phyloP scores from a whole-genome alignment of 2,888 invertebrate species.

The Euspilapteryx auroguttella region DNA sequence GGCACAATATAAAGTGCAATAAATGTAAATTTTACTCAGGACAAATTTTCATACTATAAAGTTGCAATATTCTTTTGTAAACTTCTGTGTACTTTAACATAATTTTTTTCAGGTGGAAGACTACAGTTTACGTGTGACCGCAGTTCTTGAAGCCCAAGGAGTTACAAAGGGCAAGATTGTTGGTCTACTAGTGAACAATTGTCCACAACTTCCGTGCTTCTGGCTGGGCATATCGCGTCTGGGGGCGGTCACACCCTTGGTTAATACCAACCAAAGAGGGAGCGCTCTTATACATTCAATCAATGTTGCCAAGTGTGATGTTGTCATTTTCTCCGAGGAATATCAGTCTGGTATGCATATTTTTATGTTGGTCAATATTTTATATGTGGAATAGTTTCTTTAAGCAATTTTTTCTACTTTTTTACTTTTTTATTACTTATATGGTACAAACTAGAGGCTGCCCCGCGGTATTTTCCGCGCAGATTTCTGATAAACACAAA shows the following conservation, averaged over 20 bases:
- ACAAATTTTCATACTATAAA: too few species aligned
- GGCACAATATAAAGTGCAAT: too few species aligned
- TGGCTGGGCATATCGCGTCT: slow-evolving; percentile 94
- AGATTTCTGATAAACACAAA: too few species aligned
- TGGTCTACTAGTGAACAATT: slow-evolving; percentile 87
- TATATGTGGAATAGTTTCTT: too few species aligned
- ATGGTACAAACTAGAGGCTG: too few species aligned
- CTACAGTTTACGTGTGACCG: slow-evolving; percentile 82
- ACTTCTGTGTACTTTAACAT: too few species aligned
- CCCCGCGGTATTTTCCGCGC: too few species aligned
- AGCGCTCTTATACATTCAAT: slow-evolving; percentile 87
- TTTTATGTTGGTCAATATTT: slow-evolving; percentile 4
- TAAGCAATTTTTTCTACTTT: too few species aligned
- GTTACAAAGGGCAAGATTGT: slow-evolving; percentile 86
- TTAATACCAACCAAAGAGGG: slow-evolving; percentile 90
- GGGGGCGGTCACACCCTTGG: slow-evolving; percentile 83
- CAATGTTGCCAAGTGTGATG: slow-evolving; percentile 80
- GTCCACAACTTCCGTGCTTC: slow-evolving; percentile 85
- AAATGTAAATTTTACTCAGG: too few species aligned
- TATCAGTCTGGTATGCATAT: slow-evolving; percentile 60
- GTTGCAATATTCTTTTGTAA: too few species aligned
- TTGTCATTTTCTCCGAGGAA: slow-evolving; percentile 79
- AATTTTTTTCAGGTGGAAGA: slow-evolving; percentile 73
- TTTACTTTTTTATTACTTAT: too few species aligned
- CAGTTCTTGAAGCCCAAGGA: slow-evolving; percentile 76